Evolutionary conservation across 2,797 vertebrate species (phyloP).

Genomic region (Sebastes jordani): DNA sequence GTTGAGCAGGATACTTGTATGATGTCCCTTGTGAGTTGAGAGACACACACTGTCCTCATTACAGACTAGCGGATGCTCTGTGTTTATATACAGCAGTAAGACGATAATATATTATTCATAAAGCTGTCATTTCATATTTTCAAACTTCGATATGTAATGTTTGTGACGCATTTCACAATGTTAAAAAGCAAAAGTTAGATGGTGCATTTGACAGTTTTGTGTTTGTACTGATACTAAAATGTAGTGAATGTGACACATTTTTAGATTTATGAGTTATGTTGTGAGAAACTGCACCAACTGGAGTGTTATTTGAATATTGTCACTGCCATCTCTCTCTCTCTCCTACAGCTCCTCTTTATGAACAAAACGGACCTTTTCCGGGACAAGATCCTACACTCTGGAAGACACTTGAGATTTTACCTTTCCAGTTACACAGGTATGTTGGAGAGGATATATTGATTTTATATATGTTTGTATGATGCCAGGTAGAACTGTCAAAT

Average conservation of each 20-base stretch:
- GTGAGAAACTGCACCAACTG: neutral
- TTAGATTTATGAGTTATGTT: neutral
- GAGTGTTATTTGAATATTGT: neutral
- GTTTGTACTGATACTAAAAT: neutral
- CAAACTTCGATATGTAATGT: neutral
- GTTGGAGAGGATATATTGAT: neutral
- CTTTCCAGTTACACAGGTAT: constrained; percentile 72
- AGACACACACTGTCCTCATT: neutral
- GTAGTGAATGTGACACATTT: neutral
- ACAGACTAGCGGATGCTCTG: neutral
- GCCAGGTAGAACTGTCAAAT: neutral
- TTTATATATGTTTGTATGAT: neutral
- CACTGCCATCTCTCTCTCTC: neutral
- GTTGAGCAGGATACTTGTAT: neutral
- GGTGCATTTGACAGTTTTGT: neutral
- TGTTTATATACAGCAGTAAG: neutral
- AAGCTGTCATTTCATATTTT: neutral
- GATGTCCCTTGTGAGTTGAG: neutral
- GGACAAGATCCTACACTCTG: constrained; percentile 76
- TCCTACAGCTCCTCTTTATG: constrained; percentile 79
- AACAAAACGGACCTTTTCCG: constrained; percentile 82
- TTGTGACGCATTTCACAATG: neutral
- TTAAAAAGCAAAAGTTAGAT: neutral
- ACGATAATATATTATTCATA: neutral
- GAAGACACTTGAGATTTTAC: constrained; percentile 76